Percentiles rank a stretch among this genome's conserved stretches.
phyloP scores from a whole-genome alignment of 2,888 invertebrate genomes.

The Hydrotaea cyrtoneurina region DNA sequence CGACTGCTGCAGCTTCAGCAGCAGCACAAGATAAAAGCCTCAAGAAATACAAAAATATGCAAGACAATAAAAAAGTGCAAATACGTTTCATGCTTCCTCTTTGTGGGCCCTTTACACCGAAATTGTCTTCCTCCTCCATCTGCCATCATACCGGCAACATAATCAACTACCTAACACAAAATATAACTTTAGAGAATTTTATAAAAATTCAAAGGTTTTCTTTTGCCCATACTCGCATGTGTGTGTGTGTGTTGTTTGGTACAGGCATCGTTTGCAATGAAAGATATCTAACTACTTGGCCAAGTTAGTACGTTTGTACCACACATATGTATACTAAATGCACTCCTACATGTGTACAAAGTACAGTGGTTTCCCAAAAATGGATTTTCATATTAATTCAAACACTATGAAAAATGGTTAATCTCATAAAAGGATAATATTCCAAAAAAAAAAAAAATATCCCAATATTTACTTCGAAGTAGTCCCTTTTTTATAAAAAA shows the following conservation, averaged over 20 bases:
- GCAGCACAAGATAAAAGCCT: conserved; percentile 11
- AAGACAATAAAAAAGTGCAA: conserved; percentile 37
- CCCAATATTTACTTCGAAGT: no score
- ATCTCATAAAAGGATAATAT: no score
- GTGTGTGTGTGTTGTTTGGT: background rate
- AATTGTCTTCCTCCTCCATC: background rate
- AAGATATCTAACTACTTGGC: conserved; percentile 33
- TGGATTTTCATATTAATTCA: no score
- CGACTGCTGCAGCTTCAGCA: background rate
- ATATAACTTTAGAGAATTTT: conserved; percentile 33
- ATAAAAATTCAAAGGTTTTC: conserved; percentile 41
- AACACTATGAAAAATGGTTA: no score
- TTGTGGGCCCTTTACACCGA: background rate
- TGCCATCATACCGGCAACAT: background rate
- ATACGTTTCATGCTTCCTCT: conserved; percentile 6
- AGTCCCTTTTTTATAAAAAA: no score
- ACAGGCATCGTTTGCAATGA: background rate
- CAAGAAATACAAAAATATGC: conserved; percentile 20
- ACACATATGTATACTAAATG: background rate
- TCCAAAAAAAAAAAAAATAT: no score
- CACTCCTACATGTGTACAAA: background rate
- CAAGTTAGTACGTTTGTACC: background rate
- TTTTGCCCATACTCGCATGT: background rate
- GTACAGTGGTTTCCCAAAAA: no score
- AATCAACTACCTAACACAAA: background rate